Conservation (phyloP, 35 echinoderm and acorn worm genomes). For the Heliocidaris tuberculata region DNA sequence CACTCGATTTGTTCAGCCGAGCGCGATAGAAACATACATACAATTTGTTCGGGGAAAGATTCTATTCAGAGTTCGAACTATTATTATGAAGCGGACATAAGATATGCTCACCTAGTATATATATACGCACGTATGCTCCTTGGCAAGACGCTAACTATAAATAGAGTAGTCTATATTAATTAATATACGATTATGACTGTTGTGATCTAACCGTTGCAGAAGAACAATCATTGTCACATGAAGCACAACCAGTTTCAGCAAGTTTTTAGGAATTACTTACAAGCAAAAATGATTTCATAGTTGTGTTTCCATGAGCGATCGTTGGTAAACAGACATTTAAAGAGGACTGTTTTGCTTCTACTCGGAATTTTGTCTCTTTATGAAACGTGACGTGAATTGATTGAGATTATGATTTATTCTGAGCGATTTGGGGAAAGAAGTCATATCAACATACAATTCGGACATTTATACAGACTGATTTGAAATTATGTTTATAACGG, state of each 20-base stretch:
- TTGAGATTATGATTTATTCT: background rate
- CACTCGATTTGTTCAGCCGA: background rate
- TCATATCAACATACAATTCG: background rate
- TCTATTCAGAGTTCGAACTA: background rate
- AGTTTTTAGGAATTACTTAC: background rate
- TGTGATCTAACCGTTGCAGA: background rate
- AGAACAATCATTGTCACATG: background rate
- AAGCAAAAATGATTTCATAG: background rate
- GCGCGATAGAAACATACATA: background rate
- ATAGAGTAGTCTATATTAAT: background rate
- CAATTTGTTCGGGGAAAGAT: background rate
- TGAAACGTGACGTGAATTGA: background rate
- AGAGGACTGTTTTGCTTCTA: background rate
- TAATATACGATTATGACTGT: background rate
- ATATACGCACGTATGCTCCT: background rate
- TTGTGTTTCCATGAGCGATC: background rate
- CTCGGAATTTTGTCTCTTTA: background rate
- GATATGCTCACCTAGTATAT: background rate
- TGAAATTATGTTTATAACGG: conserved; percentile 34
- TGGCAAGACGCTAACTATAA: background rate
- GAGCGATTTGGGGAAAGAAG: background rate
- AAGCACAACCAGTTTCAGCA: background rate
- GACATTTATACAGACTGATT: background rate
- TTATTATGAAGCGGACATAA: background rate
- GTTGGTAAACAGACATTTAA: background rate